A percentile compares a stretch with the other conserved stretches of the same genome.
These are phyloP conservation scores for Menura novaehollandiae DNA, from an alignment of 2,113 vertebrate genomes.

Conservation along the genomic window DNA sequence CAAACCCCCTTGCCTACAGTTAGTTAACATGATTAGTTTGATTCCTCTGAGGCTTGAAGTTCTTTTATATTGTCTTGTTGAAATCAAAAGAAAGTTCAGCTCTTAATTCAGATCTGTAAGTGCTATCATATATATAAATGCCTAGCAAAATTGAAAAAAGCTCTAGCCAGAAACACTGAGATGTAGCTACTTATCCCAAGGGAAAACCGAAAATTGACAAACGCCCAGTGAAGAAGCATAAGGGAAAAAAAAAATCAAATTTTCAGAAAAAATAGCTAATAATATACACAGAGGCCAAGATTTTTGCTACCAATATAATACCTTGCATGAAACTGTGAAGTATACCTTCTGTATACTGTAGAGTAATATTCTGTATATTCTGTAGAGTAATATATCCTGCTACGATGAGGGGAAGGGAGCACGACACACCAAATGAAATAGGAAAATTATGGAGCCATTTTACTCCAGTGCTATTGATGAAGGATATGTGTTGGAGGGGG, in stretches of 20 bases:
- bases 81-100: neutral
- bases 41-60: neutral
- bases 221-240: neutral
- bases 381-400: neutral
- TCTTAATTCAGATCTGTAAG: neutral
- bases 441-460: neutral
- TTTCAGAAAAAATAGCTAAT: neutral
- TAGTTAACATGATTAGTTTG: neutral
- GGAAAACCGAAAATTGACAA: neutral
- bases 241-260: neutral
- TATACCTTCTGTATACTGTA: neutral
- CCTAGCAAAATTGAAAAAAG: neutral
- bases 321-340: neutral
- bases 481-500: rapidly evolving
- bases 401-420: neutral
- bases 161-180: neutral
- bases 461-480: neutral
- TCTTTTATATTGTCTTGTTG: neutral
- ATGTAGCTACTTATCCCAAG: neutral
- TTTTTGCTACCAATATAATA: neutral
- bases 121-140: neutral
- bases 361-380: neutral
- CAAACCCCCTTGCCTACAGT: neutral
- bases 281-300: neutral
- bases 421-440: neutral